Percentiles rank a stretch among this genome's conserved stretches.
phyloP scores from a whole-genome alignment of 1,140 invertebrate genomes.

The Notospermus geniculatus region DNA sequence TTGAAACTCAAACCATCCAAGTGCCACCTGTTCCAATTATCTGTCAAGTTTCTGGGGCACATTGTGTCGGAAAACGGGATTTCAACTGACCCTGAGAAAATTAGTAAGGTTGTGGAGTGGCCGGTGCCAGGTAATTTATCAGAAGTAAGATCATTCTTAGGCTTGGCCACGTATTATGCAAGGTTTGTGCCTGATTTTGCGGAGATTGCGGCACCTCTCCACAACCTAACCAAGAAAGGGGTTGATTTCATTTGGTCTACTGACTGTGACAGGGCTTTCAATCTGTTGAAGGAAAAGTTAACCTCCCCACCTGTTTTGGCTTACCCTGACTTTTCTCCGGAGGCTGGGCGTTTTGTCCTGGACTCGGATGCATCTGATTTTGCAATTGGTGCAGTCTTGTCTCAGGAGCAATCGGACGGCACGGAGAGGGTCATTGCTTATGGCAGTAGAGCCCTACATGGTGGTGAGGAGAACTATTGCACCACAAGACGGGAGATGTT shows the following conservation, averaged over 20 bases:
- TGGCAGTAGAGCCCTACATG: no score
- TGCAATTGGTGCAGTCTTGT: no score
- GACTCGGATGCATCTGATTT: no score
- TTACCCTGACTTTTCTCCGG: constrained; percentile 14
- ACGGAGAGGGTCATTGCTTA: no score
- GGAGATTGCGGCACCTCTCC: constrained; percentile 19
- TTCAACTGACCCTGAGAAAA: constrained; percentile 23
- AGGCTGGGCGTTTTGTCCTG: no score
- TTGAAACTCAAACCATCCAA: constrained; percentile 56
- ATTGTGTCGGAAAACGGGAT: constrained; percentile 25
- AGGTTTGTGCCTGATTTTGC: constrained; percentile 27
- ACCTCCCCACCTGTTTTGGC: constrained; percentile 11
- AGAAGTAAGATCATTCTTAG: constrained; percentile 30
- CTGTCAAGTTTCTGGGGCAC: constrained; percentile 22
- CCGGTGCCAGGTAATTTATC: constrained; percentile 28
- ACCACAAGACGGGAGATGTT: no score
- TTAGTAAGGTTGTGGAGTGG: constrained; percentile 24
- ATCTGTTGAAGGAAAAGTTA: constrained; percentile 12
- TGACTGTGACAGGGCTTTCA: constrained; percentile 17
- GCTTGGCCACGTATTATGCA: constrained; percentile 22
- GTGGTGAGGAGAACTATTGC: no score
- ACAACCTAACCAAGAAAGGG: constrained; percentile 43
- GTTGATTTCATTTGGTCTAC: constrained; percentile 9
- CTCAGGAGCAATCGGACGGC: no score
- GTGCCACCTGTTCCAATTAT: constrained; percentile 47